Evolutionary conservation across 2,888 invertebrate genomes (phyloP).

Genomic region (Achlya flavicornis): DNA sequence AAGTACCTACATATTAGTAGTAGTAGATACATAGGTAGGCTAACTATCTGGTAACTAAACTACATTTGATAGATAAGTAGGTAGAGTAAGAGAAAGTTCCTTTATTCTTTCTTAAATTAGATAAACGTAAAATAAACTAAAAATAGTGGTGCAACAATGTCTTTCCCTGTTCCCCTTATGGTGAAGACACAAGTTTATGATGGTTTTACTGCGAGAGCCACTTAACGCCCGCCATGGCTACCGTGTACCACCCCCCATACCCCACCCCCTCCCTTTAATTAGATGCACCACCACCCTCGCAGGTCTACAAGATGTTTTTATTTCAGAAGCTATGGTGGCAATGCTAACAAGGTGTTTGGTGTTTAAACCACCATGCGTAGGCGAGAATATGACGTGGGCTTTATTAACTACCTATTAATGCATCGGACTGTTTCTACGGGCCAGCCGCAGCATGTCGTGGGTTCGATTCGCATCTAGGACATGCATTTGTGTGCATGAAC

Average conservation of each 20-base stretch:
- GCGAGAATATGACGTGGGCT: background rate
- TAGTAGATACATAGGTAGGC: no score
- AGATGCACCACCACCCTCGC: constrained; percentile 57
- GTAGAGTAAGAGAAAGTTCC: no score
- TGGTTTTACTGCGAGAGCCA: constrained; percentile 78
- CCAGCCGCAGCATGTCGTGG: no score
- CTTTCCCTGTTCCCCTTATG: constrained; percentile 59
- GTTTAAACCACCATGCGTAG: constrained; percentile 28
- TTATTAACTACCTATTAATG: no score
- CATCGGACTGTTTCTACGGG: no score
- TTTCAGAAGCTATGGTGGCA: constrained; percentile 31
- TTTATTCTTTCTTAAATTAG: no score
- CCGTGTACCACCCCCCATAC: constrained; percentile 51
- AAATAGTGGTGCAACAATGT: constrained; percentile 18
- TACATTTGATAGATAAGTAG: no score
- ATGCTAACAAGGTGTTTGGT: constrained; percentile 51
- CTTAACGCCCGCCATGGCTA: constrained; percentile 75
- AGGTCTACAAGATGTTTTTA: constrained; percentile 47
- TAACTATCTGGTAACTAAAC: no score
- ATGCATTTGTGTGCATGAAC: no score
- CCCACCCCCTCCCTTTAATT: constrained; percentile 49
- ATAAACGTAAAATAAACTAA: no score
- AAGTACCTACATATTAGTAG: no score
- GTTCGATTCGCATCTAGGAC: no score
- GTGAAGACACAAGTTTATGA: constrained; percentile 77